Percentiles rank a stretch among this genome's conserved stretches.
Evolutionary conservation across 2,797 vertebrate genomes (phyloP).

Genomic region (Odontamblyopus rebecca): DNA sequence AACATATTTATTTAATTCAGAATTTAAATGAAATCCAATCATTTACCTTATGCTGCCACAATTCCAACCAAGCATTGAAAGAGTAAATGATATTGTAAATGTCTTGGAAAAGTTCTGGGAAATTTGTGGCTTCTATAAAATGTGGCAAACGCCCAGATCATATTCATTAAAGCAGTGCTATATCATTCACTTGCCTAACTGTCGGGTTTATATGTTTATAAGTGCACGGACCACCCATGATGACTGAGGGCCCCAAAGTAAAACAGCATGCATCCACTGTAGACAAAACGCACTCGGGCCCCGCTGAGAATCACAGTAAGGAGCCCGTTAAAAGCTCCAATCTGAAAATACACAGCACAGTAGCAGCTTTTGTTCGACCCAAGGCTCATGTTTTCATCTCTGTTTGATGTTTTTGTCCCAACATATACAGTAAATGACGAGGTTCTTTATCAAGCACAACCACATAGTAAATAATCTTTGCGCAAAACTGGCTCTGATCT

Average conservation of each 20-base stretch:
- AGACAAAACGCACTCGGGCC: constrained; percentile 65
- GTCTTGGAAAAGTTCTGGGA: constrained; percentile 1
- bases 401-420: constrained; percentile 25
- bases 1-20: no score
- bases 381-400: constrained; percentile 28
- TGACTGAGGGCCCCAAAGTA: constrained; percentile 55
- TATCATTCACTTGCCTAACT: constrained; percentile 7
- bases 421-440: constrained; percentile 18
- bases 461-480: constrained; percentile 16
- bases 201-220: constrained; percentile 18
- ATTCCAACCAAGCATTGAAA: not conserved
- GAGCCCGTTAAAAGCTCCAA: constrained; percentile 53
- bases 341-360: constrained; percentile 50
- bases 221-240: constrained; percentile 67
- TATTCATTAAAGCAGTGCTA: constrained; percentile 19
- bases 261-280: constrained; percentile 68
- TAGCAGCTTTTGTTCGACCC: constrained; percentile 36
- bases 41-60: not conserved
- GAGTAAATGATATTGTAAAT: not conserved
- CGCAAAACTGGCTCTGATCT: constrained; percentile 16
- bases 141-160: not conserved
- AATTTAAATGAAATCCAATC: not conserved
- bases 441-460: constrained; percentile 5
- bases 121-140: constrained; percentile 3
- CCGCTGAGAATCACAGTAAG: constrained; percentile 57